Conservation (phyloP, 2,113 vertebrate species). For the Zapornia atra region DNA sequence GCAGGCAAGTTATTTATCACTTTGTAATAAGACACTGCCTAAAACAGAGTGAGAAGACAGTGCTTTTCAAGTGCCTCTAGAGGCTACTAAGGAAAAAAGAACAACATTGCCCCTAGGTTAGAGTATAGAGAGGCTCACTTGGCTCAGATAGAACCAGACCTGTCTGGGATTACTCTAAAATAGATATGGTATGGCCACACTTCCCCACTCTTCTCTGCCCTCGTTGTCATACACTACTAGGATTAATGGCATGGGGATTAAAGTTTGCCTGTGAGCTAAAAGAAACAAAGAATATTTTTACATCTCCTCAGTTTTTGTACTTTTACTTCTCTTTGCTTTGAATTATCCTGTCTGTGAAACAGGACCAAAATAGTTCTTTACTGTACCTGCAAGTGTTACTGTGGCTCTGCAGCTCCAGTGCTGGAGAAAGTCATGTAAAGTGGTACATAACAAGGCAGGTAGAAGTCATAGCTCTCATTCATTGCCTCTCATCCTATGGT, state of each 20-base stretch:
- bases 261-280: neutral
- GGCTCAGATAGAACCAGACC: neutral
- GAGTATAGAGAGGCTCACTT: neutral
- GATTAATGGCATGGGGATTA: neutral
- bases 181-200: neutral
- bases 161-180: neutral
- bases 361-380: neutral
- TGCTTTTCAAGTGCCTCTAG: neutral
- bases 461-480: neutral
- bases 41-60: neutral
- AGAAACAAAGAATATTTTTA: neutral
- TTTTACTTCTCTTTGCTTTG: neutral
- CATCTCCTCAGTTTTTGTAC: neutral
- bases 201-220: neutral
- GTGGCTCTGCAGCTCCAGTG: conserved; percentile 3
- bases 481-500: neutral
- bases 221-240: neutral
- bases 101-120: neutral
- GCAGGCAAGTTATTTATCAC: neutral
- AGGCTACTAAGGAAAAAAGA: neutral
- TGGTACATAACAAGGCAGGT: neutral
- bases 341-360: neutral
- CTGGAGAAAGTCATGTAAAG: neutral
- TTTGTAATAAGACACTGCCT: neutral
- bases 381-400: neutral